Base-by-base conservation (phyloP, 2,888 invertebrate genomes). In the Diaperis boleti region DNA sequence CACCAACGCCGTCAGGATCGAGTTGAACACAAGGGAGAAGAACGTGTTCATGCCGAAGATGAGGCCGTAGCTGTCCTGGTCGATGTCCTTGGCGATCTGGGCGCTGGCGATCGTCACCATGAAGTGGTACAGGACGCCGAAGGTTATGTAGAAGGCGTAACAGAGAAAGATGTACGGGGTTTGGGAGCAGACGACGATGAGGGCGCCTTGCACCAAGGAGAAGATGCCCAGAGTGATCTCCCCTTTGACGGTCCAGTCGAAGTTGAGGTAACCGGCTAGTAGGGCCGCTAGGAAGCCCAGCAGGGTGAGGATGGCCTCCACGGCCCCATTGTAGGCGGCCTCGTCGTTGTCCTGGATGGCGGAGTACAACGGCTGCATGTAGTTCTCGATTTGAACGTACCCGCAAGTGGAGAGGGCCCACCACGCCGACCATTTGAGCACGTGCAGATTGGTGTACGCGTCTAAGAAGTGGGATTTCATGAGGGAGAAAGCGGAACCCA, bases 11-110 rank as follows among this genome's bases (percentile, higher is more conserved):
- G 62, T 62, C 26, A 62, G 17, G 17, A 62, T 29, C 14, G 62
- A 50, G 39, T 59, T 62, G 15, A 57, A 62, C 11, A 57, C 31
- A 1, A 95, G 85, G 3, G 94, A 92, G 0, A 92, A 64, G 54
- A 95, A 88, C 0, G 92, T 94, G 80, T 95, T 96, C 70, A 94
- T 85, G 3, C 96, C 96, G 80, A 95, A 95, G 69, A 96, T 89
- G 1, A 96, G 83, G 0, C 93, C 95, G 78, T 92, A 95, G 79
- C 92, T 92, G 52, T 94, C 92, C 71, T 91, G 89, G 55, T 87
- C 85, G 60, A 96, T 84, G 65, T 89, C 84, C 64, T 90, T 87
- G 0, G 95, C 95, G 57, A 96, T 91, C 82, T 94, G 93, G 42
- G 91, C 89, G 79, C 94, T 95, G n/a, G 92, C 89, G 59, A 92